phyloP scores from a whole-genome alignment of 2,888 invertebrate genomes.

The Amiota communis region DNA sequence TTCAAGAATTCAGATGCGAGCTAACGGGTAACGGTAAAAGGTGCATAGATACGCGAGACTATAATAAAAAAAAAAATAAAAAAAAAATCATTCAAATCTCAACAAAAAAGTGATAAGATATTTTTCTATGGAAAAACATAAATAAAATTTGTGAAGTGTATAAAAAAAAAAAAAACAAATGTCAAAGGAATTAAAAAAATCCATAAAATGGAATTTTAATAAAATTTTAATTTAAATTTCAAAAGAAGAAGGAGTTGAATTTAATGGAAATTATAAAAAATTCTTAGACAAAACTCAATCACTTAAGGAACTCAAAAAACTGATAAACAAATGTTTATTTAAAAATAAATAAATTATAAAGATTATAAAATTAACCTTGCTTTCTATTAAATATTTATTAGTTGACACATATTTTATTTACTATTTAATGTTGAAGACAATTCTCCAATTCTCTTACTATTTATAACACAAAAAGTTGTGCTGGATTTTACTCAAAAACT shows the following conservation, averaged over 20 bases:
- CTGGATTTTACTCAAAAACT: conserved; percentile 43
- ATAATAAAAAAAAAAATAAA: conserved; percentile 13
- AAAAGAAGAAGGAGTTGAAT: neutral
- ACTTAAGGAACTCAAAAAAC: neutral
- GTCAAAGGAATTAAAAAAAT: neutral
- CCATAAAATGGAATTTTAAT: neutral
- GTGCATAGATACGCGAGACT: conserved; percentile 49
- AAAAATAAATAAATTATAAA: neutral
- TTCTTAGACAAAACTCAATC: neutral
- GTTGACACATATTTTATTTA: too few species aligned
- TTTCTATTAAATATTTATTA: neutral
- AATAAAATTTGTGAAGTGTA: neutral
- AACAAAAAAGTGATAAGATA: conserved; percentile 14
- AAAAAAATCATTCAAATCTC: conserved; percentile 38
- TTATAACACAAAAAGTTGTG: conserved; percentile 44
- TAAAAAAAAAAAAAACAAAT: conserved; percentile 7
- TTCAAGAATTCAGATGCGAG: conserved; percentile 68
- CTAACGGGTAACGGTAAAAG: conserved; percentile 66
- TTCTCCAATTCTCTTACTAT: conserved; percentile 42
- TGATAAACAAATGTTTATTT: neutral
- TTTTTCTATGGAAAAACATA: conserved; percentile 4
- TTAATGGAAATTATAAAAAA: neutral
- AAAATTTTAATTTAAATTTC: neutral
- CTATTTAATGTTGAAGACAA: too few species aligned
- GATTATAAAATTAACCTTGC: neutral